phyloP scores from a whole-genome alignment of 2,888 invertebrate species.

The Heliconius erato region DNA sequence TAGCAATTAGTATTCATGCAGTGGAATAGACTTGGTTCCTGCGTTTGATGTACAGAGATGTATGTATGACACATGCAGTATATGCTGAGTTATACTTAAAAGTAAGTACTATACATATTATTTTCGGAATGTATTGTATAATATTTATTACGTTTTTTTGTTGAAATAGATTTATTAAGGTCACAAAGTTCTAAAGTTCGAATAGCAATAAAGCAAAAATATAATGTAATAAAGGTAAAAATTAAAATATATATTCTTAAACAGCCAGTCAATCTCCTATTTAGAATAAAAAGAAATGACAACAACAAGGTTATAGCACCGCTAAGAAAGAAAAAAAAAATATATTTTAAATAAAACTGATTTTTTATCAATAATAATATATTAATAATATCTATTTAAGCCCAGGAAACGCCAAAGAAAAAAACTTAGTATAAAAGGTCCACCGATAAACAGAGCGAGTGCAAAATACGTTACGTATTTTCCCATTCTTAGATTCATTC shows the following conservation, averaged over 20 bases:
- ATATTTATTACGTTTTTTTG: not conserved
- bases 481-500: conserved; percentile 37
- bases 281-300: too few relatives aligned
- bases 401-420: not conserved
- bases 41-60: conserved; percentile 25
- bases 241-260: too few relatives aligned
- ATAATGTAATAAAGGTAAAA: too few relatives aligned
- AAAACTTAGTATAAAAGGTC: not conserved
- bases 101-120: not conserved
- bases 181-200: too few relatives aligned
- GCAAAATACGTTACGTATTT: conserved; percentile 27
- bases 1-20: conserved; percentile 49
- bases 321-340: too few relatives aligned
- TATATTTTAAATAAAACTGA: too few relatives aligned
- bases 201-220: too few relatives aligned
- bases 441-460: not conserved
- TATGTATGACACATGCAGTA: not conserved
- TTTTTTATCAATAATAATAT: too few relatives aligned
- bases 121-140: not conserved
- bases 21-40: conserved; percentile 33
- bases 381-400: not conserved
- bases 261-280: too few relatives aligned
- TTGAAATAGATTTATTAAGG: too few relatives aligned
- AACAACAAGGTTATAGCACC: too few relatives aligned
- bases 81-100: not conserved